These are phyloP conservation scores for Eubasilissa regina DNA, from an alignment of 1,140 invertebrate species.

Conservation along the genomic window DNA sequence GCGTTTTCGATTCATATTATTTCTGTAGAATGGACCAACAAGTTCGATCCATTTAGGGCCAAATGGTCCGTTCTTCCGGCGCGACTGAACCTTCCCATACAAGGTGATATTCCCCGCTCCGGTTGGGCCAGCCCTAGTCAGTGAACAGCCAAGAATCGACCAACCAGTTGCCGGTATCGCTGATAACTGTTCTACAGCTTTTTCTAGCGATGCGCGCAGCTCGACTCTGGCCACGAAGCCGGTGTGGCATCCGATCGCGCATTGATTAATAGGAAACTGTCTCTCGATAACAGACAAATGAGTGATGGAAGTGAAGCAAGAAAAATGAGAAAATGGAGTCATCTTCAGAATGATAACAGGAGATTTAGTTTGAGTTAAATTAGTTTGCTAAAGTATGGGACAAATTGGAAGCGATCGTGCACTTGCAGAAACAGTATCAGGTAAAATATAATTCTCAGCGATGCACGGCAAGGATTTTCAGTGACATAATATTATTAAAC, in stretches of 20 bases:
- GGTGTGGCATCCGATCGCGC: neutral
- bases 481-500: no score
- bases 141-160: neutral
- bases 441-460: no score
- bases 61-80: constrained; percentile 32
- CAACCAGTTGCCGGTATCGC: neutral
- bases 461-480: no score
- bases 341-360: no score
- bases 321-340: no score
- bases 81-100: neutral
- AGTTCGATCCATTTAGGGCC: constrained; percentile 32
- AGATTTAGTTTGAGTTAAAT: no score
- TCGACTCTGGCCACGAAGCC: no score
- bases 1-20: constrained; percentile 25
- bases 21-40: constrained; percentile 25
- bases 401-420: no score
- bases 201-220: constrained; percentile 16
- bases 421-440: no score
- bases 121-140: constrained; percentile 16
- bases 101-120: constrained; percentile 29
- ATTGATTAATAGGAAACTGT: neutral
- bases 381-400: no score
- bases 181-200: constrained; percentile 29
- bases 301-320: no score
- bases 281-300: no score